A percentile compares a stretch with the other conserved stretches of the same genome.
Conservation (phyloP, 1,140 invertebrate species). For the Colletes gigas region DNA sequence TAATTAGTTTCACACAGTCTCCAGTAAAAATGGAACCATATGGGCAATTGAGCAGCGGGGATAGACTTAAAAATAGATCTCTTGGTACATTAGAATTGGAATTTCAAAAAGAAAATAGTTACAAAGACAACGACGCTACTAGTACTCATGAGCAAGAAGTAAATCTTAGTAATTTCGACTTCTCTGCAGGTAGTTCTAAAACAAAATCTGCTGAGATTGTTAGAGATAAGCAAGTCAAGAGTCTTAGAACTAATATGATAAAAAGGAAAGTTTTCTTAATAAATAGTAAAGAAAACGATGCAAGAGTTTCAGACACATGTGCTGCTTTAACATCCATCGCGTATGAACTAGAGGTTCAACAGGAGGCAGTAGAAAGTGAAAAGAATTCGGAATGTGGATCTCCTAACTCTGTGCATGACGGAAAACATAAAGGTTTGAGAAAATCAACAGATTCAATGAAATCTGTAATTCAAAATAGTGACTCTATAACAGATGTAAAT, state of each 20-base stretch:
- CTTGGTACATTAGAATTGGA: constrained; percentile 69
- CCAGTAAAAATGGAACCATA: constrained; percentile 67
- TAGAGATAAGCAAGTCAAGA: constrained; percentile 13
- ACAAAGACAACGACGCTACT: constrained; percentile 1
- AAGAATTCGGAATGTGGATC: constrained; percentile 28
- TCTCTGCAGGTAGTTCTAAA: constrained; percentile 23
- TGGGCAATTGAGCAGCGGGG: constrained; percentile 54
- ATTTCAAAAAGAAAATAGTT: constrained; percentile 61
- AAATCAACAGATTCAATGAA: not conserved
- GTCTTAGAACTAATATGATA: not conserved
- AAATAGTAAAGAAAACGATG: constrained; percentile 5
- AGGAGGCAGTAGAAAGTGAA: not conserved
- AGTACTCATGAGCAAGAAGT: constrained; percentile 9
- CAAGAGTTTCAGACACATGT: not conserved
- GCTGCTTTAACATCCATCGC: constrained; percentile 37
- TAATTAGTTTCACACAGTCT: constrained; percentile 78
- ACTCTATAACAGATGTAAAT: not conserved
- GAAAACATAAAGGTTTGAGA: not conserved
- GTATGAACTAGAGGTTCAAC: constrained; percentile 43
- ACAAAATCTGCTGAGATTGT: not conserved
- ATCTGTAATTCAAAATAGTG: not conserved
- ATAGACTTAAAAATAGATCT: constrained; percentile 42
- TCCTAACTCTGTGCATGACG: not conserved
- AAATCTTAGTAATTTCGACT: constrained; percentile 35
- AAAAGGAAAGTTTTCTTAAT: constrained; percentile 20